A percentile compares a stretch with the other conserved stretches of the same genome.
Conservation (phyloP, 2,797 vertebrate species). For the Rhinella marina region DNA sequence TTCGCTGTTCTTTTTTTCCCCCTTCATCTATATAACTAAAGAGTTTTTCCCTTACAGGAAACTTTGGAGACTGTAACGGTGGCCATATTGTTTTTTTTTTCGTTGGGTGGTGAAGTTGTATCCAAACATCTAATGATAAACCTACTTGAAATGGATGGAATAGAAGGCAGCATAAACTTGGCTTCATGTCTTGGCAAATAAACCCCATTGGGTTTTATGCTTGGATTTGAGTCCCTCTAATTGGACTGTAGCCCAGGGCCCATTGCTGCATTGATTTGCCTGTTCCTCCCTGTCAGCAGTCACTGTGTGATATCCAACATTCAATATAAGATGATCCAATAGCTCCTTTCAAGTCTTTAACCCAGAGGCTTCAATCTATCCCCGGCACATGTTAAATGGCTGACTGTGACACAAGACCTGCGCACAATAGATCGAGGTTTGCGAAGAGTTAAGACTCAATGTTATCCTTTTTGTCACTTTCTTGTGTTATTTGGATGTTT, state of each 20-base stretch:
- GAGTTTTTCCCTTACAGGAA: too few relatives aligned
- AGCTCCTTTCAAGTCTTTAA: not conserved
- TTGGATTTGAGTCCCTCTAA: not conserved
- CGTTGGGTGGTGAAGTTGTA: too few relatives aligned
- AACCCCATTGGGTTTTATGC: not conserved
- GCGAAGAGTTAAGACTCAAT: not conserved
- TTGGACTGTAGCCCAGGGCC: not conserved
- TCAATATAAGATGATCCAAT: not conserved
- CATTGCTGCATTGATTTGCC: not conserved
- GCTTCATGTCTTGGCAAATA: not conserved
- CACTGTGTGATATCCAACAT: not conserved
- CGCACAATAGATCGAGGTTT: not conserved
- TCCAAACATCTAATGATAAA: not conserved
- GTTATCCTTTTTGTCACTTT: conserved; percentile 35
- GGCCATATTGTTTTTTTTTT: not conserved
- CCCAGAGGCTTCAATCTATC: conserved; percentile 1
- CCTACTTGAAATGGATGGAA: not conserved
- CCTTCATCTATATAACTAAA: too few relatives aligned
- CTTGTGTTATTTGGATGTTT: conserved; percentile 36
- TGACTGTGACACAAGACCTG: not conserved
- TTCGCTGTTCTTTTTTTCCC: too few relatives aligned
- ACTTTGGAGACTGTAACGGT: too few relatives aligned
- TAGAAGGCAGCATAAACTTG: not conserved
- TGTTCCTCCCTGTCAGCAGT: not conserved
- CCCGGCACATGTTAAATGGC: not conserved